Conservation (phyloP, 2,113 vertebrate genomes). For the Rhea americana region DNA sequence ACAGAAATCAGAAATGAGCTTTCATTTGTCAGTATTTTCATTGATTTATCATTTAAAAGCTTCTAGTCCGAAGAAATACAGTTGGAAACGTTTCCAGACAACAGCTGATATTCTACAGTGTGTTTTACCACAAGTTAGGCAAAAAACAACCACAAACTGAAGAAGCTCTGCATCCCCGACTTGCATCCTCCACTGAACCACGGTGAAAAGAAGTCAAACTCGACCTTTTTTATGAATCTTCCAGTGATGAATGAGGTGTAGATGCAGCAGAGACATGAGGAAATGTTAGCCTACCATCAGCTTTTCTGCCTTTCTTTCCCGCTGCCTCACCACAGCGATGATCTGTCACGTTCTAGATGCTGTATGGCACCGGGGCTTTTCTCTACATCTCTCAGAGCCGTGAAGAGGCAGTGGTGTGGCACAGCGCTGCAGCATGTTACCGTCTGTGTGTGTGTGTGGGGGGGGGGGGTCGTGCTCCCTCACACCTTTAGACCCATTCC, state of each 20-base stretch:
- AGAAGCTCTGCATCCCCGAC: not conserved
- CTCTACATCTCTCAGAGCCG: not conserved
- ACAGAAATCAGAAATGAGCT: not conserved
- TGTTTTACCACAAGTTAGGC: not conserved
- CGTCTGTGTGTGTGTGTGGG: too few relatives aligned
- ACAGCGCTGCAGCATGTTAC: not conserved
- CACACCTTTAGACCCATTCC: not conserved
- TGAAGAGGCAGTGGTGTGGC: not conserved
- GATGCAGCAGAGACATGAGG: not conserved
- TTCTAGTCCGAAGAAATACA: not conserved
- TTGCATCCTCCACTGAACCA: not conserved
- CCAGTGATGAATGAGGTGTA: not conserved
- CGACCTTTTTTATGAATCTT: not conserved
- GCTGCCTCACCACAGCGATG: not conserved
- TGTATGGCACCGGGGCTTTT: not conserved
- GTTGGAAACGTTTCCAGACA: not conserved
- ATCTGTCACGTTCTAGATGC: not conserved
- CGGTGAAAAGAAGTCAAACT: not conserved
- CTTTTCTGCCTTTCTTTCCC: not conserved
- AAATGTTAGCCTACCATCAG: not conserved
- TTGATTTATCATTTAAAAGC: not conserved
- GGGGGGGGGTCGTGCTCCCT: not conserved
- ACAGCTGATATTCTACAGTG: not conserved
- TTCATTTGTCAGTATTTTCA: not conserved
- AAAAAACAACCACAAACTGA: not conserved